These are phyloP conservation scores for Oryzias sinensis DNA, from an alignment of 2,797 vertebrate species.

Conservation along the genomic window DNA sequence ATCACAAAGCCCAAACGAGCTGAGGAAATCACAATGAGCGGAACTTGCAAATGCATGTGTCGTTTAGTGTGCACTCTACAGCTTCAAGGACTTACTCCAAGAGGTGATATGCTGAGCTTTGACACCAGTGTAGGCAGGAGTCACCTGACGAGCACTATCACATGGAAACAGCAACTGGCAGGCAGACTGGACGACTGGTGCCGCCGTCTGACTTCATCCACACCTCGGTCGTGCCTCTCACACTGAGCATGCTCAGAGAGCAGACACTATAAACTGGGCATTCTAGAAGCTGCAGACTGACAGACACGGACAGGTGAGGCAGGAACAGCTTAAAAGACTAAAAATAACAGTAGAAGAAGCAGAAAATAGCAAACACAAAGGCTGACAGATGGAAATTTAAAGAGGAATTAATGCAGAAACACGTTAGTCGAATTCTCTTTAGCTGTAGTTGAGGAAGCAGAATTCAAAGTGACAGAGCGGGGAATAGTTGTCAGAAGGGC, in stretches of 20 bases:
- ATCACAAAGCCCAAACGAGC: constrained; percentile 16
- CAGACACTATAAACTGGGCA: constrained; percentile 22
- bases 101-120: constrained; percentile 57
- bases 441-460: not conserved
- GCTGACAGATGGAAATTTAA: constrained; percentile 22
- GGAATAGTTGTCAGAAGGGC: not conserved
- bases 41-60: constrained; percentile 22
- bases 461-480: not conserved
- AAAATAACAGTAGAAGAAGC: constrained; percentile 50
- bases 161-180: constrained; percentile 46
- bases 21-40: constrained; percentile 20
- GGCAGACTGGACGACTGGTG: constrained; percentile 22
- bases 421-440: not conserved
- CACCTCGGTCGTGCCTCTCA: constrained; percentile 45
- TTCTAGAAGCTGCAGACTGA: constrained; percentile 39
- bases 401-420: constrained; percentile 32
- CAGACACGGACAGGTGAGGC: constrained; percentile 64
- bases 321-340: constrained; percentile 44
- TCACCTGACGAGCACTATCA: constrained; percentile 58
- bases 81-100: constrained; percentile 38
- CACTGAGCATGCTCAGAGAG: constrained; percentile 42
- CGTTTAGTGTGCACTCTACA: constrained; percentile 35
- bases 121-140: constrained; percentile 31
- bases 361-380: constrained; percentile 32
- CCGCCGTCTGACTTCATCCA: constrained; percentile 50